phyloP scores from a whole-genome alignment of 2,888 invertebrate species.

The Euplagia quadripunctaria region DNA sequence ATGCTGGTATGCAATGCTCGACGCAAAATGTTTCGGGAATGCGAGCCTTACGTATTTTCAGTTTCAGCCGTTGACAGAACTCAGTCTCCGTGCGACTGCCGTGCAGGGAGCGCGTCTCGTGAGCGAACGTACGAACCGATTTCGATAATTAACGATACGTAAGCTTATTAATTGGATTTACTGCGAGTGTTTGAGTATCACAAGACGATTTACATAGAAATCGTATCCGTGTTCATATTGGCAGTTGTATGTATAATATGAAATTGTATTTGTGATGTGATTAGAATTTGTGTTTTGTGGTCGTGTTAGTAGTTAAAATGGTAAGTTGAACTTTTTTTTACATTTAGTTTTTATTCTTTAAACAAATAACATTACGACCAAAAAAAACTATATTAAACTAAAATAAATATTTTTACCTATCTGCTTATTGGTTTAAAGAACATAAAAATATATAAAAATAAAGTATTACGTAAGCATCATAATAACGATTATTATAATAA shows the following conservation, averaged over 20 bases:
- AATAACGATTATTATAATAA: neutral
- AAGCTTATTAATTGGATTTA: constrained; percentile 55
- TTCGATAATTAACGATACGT: constrained; percentile 53
- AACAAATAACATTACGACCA: neutral
- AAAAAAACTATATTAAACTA: neutral
- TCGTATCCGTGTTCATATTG: constrained; percentile 39
- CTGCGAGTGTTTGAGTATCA: constrained; percentile 45
- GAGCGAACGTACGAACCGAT: constrained; percentile 29
- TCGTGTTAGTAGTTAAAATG: constrained; percentile 38
- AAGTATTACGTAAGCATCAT: neutral
- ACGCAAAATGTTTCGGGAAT: constrained; percentile 38
- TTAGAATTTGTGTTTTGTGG: constrained; percentile 33
- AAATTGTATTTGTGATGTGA: constrained; percentile 23
- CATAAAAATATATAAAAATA: neutral
- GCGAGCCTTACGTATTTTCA: constrained; percentile 34
- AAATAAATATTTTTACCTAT: neutral
- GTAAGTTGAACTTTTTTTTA: constrained; percentile 36
- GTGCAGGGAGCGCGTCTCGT: constrained; percentile 29
- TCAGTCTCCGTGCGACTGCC: constrained; percentile 29
- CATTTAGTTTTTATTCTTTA: neutral
- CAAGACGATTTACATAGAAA: constrained; percentile 52
- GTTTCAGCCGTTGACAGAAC: constrained; percentile 38
- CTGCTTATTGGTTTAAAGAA: neutral
- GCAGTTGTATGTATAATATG: constrained; percentile 33
- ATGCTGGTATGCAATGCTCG: constrained; percentile 39